Percentiles rank a stretch among this genome's conserved stretches.
Conservation (phyloP, 1,140 invertebrate genomes). For the Holotrichia oblita region DNA sequence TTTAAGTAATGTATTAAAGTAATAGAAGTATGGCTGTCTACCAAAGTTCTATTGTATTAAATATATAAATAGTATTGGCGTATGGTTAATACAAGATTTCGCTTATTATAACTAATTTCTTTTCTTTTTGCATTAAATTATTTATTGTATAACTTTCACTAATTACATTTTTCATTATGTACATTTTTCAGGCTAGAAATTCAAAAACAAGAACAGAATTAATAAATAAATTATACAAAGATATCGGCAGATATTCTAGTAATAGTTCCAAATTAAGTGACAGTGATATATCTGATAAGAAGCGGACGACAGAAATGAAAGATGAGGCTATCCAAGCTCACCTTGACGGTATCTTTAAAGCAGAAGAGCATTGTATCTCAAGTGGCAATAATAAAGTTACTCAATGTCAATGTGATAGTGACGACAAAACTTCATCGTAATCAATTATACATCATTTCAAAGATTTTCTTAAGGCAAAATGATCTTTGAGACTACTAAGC, state of each 20-base stretch:
- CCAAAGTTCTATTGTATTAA: no score
- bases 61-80: no score
- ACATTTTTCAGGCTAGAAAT: constrained; percentile 48
- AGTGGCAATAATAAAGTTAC: neutral
- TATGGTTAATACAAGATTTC: no score
- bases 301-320: constrained; percentile 50
- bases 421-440: constrained; percentile 9
- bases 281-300: constrained; percentile 50
- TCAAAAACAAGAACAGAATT: constrained; percentile 54
- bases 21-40: no score
- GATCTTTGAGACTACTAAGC: neutral
- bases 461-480: neutral
- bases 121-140: no score
- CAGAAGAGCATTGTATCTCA: constrained; percentile 39
- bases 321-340: constrained; percentile 53
- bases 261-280: constrained; percentile 41
- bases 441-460: neutral
- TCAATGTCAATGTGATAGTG: neutral
- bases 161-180: no score
- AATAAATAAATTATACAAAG: constrained; percentile 51
- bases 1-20: no score
- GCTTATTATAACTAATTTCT: no score
- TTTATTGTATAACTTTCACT: no score
- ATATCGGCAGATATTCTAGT: constrained; percentile 42
- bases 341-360: constrained; percentile 45